phyloP scores from a whole-genome alignment of 2,888 invertebrate species.

The Perithous albicinctus region DNA sequence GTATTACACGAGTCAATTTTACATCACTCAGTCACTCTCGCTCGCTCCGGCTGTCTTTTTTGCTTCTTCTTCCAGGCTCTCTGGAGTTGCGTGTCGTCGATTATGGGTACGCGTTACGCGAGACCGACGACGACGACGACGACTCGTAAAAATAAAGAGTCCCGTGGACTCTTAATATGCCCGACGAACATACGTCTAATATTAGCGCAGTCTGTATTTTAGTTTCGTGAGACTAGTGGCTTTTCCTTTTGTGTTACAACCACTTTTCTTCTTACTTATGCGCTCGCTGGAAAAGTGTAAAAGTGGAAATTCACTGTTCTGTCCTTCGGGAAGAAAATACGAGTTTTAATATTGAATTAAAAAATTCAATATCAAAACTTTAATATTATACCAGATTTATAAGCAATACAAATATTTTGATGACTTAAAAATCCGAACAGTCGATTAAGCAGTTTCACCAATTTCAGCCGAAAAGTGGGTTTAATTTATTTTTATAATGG shows the following conservation, averaged over 20 bases:
- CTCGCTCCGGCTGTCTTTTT: not conserved
- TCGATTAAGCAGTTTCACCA: no score
- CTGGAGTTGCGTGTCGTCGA: conserved; percentile 54
- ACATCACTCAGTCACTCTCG: conserved; percentile 49
- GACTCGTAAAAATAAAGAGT: conserved; percentile 60
- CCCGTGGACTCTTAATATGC: conserved; percentile 52
- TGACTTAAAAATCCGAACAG: no score
- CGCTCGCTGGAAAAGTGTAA: not conserved
- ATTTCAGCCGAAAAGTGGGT: no score
- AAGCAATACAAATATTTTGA: no score
- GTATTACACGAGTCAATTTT: conserved; percentile 56
- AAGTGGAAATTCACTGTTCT: not conserved
- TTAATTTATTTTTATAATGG: no score
- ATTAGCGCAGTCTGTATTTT: conserved; percentile 54
- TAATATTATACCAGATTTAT: no score
- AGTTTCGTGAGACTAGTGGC: conserved; percentile 28
- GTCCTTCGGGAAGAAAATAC: not conserved
- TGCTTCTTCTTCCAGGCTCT: conserved; percentile 11
- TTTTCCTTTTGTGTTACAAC: conserved; percentile 33
- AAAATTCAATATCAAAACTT: no score
- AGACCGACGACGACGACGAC: conserved; percentile 33
- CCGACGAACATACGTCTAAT: conserved; percentile 47
- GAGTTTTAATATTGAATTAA: no score
- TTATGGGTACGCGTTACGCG: conserved; percentile 43
- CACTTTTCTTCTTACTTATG: not conserved